Percentiles rank a stretch among this genome's conserved stretches.
These are phyloP conservation scores for Agrochola lychnidis DNA, from an alignment of 2,888 invertebrate species.

Conservation along the genomic window DNA sequence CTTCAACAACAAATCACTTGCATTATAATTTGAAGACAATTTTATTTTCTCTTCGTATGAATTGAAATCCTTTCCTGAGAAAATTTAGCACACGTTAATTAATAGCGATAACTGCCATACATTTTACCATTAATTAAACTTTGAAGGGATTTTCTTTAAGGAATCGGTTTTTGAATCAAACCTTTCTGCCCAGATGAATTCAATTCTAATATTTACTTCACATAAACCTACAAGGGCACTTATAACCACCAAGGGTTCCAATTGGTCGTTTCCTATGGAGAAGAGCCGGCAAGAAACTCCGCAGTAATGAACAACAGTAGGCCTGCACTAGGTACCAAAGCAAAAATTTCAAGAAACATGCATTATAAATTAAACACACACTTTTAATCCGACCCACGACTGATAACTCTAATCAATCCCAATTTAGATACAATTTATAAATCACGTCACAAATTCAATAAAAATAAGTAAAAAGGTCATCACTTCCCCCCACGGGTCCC, in stretches of 20 bases:
- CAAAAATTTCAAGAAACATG: not conserved
- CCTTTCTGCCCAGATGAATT: no score
- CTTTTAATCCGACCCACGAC: not conserved
- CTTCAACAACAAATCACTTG: not conserved
- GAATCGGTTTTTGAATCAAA: not conserved
- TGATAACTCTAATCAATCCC: not conserved
- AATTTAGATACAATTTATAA: not conserved
- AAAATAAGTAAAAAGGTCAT: constrained; percentile 5
- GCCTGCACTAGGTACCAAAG: not conserved
- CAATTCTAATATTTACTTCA: no score
- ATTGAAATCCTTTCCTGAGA: not conserved
- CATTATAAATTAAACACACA: not conserved
- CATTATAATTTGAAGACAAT: not conserved
- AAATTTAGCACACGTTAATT: not conserved
- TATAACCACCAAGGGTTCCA: no score
- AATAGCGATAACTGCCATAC: not conserved
- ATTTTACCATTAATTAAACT: no score
- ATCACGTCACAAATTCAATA: constrained; percentile 10
- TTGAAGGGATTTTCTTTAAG: not conserved
- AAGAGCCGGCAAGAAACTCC: no score
- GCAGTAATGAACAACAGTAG: no score
- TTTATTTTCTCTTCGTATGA: not conserved
- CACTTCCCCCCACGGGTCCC: not conserved
- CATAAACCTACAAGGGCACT: no score
- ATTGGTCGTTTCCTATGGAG: no score